These are phyloP conservation scores for Drosophila auraria DNA, from an alignment of 1,140 invertebrate species.

Conservation along the genomic window DNA sequence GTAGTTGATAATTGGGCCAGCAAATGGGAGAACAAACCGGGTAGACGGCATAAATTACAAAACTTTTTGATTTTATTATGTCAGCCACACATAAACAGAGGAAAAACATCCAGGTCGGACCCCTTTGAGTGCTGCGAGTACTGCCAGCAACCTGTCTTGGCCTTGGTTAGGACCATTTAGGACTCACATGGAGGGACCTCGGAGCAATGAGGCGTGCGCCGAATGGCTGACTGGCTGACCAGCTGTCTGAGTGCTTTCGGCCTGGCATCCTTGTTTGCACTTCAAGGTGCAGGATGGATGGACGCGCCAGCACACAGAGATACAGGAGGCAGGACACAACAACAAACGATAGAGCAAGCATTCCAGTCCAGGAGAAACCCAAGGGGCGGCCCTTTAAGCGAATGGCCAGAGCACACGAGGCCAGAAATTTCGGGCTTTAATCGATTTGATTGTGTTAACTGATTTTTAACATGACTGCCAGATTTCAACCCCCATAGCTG, in stretches of 20 bases:
- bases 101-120: conserved; percentile 11
- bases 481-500: not conserved
- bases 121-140: not conserved
- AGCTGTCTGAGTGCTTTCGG: conserved; percentile 49
- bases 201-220: conserved; percentile 12
- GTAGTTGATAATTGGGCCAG: conserved; percentile 37
- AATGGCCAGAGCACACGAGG: not conserved
- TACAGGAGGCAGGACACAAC: conserved; percentile 11
- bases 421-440: not conserved
- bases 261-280: conserved; percentile 60
- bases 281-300: conserved; percentile 42
- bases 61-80: conserved; percentile 48
- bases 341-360: conserved; percentile 72
- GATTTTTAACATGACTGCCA: not conserved
- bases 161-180: conserved; percentile 9
- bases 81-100: conserved; percentile 30
- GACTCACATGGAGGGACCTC: not conserved
- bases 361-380: not conserved
- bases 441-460: conserved; percentile 16
- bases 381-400: not conserved
- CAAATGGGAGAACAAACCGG: conserved; percentile 27
- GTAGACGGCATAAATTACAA: conserved; percentile 50
- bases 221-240: conserved; percentile 15
- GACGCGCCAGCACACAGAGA: conserved; percentile 19
- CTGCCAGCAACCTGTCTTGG: not conserved